Base-by-base conservation (phyloP, 2,797 vertebrate genomes). In the Enteromius trimaculatus region DNA sequence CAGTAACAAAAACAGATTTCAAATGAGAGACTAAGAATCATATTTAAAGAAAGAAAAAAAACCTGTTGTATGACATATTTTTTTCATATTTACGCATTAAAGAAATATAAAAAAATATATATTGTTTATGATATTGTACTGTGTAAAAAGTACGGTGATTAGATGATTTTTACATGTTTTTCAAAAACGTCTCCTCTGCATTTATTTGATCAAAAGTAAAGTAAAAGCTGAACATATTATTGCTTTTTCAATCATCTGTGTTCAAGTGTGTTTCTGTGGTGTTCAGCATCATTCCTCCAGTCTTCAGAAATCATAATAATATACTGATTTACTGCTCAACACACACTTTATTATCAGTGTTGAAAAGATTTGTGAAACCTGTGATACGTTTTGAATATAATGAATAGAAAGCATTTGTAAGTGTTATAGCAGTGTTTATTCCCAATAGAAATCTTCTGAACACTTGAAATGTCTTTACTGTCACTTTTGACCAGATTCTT, bases 161-260 rank as follows among this genome's bases (percentile, higher is more conserved):
- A 31, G 6, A 64, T 5, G 26, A 64, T 64, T 31, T 64, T 17
- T 64, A 17, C 2, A 60, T 29, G 3, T 29, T 62, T 62, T 5
- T 62, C 3, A 14, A 60, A 13, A 0, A 21, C 1, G 19, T 53
- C 19, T 51, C 49, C 17, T 49, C 16, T 53, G 13, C 5, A 16
- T 62, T 62, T 29, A 14, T 62, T 14, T 62, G 58, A 62, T 62
- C 58, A 62, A 0, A 62, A 29, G 14, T 17, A 37, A 31, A 21
- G 31, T 37, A 65, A 34, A 64, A 64, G 17, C 0, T 1, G 2
- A 0, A 62, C 6, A 62, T 7, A 64, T 64, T 29, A 17, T 19
- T 34, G 0, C 0, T 9, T 1, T 65, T 0, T 65, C 1, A 31
- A 34, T 1, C 7, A 34, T 3, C 16, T 65, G 1, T 65, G 31